Evolutionary conservation across 2,113 vertebrate genomes (phyloP).

Genomic region (Emydocephalus ijimae): DNA sequence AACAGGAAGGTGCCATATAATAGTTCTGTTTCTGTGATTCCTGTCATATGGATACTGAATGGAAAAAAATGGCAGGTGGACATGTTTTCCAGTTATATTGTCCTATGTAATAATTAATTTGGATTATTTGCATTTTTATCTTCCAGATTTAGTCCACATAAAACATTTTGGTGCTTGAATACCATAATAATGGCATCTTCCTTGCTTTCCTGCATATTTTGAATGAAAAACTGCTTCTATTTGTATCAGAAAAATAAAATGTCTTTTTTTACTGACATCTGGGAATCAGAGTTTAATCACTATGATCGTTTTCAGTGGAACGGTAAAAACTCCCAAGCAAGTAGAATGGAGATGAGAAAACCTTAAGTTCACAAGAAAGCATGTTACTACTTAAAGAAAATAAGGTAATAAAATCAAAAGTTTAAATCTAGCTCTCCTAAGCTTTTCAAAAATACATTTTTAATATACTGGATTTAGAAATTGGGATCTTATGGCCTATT

Average conservation of each 20-base stretch:
- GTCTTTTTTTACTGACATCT: not conserved
- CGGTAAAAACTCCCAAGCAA: not conserved
- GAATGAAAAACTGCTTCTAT: not conserved
- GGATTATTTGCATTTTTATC: not conserved
- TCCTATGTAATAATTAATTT: not conserved
- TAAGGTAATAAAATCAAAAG: conserved; percentile 11
- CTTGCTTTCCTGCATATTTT: not conserved
- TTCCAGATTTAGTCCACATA: not conserved
- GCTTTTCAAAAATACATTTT: conserved; percentile 42
- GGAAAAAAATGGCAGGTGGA: not conserved
- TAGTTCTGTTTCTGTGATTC: not conserved
- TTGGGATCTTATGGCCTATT: conserved; percentile 63
- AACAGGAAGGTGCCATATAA: not conserved
- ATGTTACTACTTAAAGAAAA: conserved; percentile 13
- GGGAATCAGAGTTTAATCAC: not conserved
- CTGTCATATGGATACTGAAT: not conserved
- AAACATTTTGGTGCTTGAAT: not conserved
- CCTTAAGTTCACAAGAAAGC: not conserved
- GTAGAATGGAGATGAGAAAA: not conserved
- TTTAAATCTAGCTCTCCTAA: conserved; percentile 44
- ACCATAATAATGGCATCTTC: not conserved
- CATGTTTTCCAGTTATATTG: not conserved
- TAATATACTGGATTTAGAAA: conserved; percentile 49
- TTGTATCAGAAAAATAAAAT: not conserved
- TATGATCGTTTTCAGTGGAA: not conserved